Percentiles rank a stretch among this genome's conserved stretches.
These are phyloP conservation scores for Phytoseiulus persimilis DNA, from an alignment of 2,888 invertebrate genomes.

Conservation along the genomic window DNA sequence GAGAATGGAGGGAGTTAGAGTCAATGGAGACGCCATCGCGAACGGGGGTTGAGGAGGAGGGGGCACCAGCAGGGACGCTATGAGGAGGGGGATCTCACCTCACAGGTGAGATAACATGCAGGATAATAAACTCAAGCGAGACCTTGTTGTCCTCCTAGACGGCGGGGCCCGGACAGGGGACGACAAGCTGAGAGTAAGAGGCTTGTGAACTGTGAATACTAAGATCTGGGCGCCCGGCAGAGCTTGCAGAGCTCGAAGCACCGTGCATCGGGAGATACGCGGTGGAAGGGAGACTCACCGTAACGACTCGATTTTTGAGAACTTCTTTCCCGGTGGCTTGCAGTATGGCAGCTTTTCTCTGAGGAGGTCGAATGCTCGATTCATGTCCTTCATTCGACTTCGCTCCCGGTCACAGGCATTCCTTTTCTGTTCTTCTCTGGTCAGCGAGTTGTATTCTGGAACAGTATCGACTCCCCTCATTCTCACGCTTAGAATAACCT, in stretches of 20 bases:
- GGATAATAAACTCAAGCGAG: not conserved
- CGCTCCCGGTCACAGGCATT: slow-evolving; percentile 74
- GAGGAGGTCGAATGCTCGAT: slow-evolving; percentile 67
- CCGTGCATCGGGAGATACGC: not conserved
- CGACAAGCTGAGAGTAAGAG: no score
- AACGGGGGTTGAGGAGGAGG: not conserved
- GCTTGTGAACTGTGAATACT: no score
- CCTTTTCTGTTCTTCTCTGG: slow-evolving; percentile 51
- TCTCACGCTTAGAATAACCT: no score
- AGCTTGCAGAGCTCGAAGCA: not conserved
- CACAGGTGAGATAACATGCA: not conserved
- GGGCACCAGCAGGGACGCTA: not conserved
- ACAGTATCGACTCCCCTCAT: not conserved
- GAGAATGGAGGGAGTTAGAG: not conserved
- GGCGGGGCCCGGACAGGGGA: no score
- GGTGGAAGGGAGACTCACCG: slow-evolving; percentile 55
- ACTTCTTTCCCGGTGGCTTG: slow-evolving; percentile 72
- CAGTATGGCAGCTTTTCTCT: slow-evolving; percentile 65
- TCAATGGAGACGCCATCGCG: not conserved
- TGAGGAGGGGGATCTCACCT: not conserved
- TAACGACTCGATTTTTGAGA: slow-evolving; percentile 73
- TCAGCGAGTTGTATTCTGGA: slow-evolving; percentile 40
- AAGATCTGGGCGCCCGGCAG: no score
- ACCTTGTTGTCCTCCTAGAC: not conserved
- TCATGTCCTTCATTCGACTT: slow-evolving; percentile 77